phyloP scores from a whole-genome alignment of 2,888 invertebrate species.

The Nowickia ferox region DNA sequence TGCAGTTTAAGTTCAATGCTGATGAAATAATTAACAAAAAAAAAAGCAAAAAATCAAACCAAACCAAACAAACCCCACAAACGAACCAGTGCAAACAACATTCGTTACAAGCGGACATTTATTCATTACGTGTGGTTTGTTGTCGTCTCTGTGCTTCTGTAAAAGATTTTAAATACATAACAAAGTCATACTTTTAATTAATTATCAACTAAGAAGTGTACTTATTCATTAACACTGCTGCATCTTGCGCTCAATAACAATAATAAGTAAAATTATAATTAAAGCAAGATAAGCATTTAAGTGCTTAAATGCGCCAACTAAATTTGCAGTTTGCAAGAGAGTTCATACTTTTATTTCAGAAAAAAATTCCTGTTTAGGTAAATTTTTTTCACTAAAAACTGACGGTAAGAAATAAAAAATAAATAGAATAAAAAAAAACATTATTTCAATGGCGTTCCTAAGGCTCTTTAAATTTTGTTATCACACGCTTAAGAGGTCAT shows the following conservation, averaged over 20 bases:
- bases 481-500: no score
- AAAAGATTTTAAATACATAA: conserved; percentile 34
- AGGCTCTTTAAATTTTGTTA: no score
- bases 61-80: background rate
- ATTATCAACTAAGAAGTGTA: conserved; percentile 50
- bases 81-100: background rate
- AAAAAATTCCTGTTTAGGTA: no score
- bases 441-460: no score
- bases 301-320: conserved; percentile 23
- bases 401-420: no score
- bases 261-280: conserved; percentile 36
- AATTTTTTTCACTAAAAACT: no score
- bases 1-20: conserved; percentile 73
- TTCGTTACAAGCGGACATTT: conserved; percentile 6
- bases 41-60: conserved; percentile 24
- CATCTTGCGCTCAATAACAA: conserved; percentile 1
- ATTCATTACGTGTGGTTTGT: background rate
- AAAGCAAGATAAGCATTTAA: conserved; percentile 42
- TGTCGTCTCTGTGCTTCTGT: conserved; percentile 1
- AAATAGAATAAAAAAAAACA: no score
- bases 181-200: conserved; percentile 56
- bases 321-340: background rate
- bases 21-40: conserved; percentile 59
- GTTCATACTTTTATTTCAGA: background rate
- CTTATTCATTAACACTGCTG: conserved; percentile 8